phyloP scores from a whole-genome alignment of 1,140 invertebrate species.

The Lerema accius region DNA sequence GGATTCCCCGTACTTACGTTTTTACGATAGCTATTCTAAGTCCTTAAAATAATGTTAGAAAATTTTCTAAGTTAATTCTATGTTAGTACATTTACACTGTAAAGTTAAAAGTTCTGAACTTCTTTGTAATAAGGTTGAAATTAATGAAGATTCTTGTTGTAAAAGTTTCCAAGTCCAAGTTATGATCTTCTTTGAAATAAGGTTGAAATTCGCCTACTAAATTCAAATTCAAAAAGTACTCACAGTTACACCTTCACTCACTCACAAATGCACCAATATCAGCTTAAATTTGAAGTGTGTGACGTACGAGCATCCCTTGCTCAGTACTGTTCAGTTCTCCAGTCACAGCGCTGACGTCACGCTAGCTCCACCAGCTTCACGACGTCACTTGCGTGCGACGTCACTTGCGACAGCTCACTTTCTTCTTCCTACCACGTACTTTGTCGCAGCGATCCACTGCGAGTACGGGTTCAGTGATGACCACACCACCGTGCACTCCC shows the following conservation, averaged over 20 bases:
- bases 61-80: conserved; percentile 10
- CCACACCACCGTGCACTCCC: conserved; percentile 3
- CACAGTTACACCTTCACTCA: conserved; percentile 14
- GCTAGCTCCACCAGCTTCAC: neutral
- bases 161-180: conserved; percentile 5
- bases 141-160: conserved; percentile 8
- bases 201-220: conserved; percentile 16
- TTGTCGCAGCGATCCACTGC: conserved; percentile 10
- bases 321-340: conserved; percentile 1
- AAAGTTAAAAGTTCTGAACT: conserved; percentile 21
- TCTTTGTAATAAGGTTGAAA: conserved; percentile 20
- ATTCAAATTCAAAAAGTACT: conserved; percentile 7
- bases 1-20: conserved; percentile 13
- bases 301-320: conserved; percentile 3
- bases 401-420: neutral
- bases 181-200: conserved; percentile 17
- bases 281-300: conserved; percentile 4
- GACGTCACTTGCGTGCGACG: conserved; percentile 4
- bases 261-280: conserved; percentile 5
- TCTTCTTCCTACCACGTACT: conserved; percentile 10
- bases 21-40: conserved; percentile 5
- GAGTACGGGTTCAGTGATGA: conserved; percentile 16
- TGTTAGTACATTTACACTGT: neutral
- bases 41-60: conserved; percentile 13
- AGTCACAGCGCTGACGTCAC: neutral